A percentile compares a stretch with the other conserved stretches of the same genome.
These are phyloP conservation scores for Apostichopus californicus DNA, from an alignment of 35 echinoderm and acorn worm species.

Conservation along the genomic window DNA sequence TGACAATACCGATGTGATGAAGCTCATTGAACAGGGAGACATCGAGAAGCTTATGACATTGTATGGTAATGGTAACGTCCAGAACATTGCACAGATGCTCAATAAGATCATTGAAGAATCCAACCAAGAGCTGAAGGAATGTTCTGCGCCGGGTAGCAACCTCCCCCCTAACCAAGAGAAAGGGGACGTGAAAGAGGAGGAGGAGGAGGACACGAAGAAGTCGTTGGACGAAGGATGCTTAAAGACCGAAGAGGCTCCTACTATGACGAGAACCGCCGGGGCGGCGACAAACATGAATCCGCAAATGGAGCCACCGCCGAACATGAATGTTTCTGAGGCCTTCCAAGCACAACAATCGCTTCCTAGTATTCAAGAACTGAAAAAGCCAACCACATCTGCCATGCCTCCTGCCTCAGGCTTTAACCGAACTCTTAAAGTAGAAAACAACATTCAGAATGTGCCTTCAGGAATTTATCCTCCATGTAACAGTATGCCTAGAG, in stretches of 20 bases:
- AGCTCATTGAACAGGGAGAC: conserved; percentile 49
- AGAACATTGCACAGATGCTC: conserved; percentile 34
- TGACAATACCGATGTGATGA: conserved; percentile 26
- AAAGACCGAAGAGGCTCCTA: not conserved
- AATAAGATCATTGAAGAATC: conserved; percentile 36
- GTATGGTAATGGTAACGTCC: conserved; percentile 17
- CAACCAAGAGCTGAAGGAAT: conserved; percentile 21
- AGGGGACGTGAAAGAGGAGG: conserved; percentile 33
- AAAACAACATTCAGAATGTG: conserved; percentile 23
- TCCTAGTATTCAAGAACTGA: conserved; percentile 46
- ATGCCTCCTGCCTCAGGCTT: conserved; percentile 10
- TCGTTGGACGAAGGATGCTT: not conserved
- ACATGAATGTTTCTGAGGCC: conserved; percentile 42
- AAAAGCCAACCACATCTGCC: conserved; percentile 18
- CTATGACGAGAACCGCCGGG: not conserved
- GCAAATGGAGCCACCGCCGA: conserved; percentile 28
- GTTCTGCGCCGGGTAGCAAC: conserved; percentile 18
- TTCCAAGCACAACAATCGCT: conserved; percentile 42
- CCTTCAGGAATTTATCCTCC: conserved; percentile 25
- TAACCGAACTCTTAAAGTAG: conserved; percentile 11
- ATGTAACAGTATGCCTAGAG: conserved; percentile 16
- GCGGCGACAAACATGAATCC: conserved; percentile 4
- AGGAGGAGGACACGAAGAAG: not conserved
- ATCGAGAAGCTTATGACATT: conserved; percentile 26
- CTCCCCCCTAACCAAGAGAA: not conserved